Evolutionary conservation across 1,140 invertebrate genomes (phyloP), one percentile per base, ranked within the genome.

Genomic region (Drosophila takahashii): DNA sequence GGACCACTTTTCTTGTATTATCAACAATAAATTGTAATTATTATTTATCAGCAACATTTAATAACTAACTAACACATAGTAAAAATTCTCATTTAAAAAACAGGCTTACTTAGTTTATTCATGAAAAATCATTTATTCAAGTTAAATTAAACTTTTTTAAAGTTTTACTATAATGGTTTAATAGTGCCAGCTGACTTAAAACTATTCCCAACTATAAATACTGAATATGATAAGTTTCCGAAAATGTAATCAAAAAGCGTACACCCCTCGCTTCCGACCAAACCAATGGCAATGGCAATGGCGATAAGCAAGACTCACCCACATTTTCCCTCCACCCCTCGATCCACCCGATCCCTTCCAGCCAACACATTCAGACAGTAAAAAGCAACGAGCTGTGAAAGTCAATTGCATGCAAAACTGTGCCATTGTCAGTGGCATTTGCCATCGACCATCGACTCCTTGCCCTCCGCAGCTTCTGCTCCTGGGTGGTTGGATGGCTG

Each of bases 361-460:
- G 56, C 36, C 64, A 71, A 74, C 79, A 66, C 81, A 85, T 77
- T 81, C 51, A 64, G 79, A 73, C 84, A 80, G 79, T 87, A 77
- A 87, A 89, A 84, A 78, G 79, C 84, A 89, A 89, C 84, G 84
- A 89, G 84, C 84, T 89, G 84, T 89, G 79, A 80, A 87, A 89
- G 85, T 89, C 84, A 89, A 89, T 89, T 89, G 84, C 84, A 89
- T 89, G 84, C 84, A 87, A 87, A 87, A 84, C 79, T 89, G 84
- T 87, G 79, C 84, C 84, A 89, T 87, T 87, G 84, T 87, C 79
- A 74, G 79, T 74, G 53, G 64, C 67, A 59, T 60, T 77, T 67
- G 39, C 39, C 74, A 67, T 81, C 64, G 64, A 70, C 48, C 66
- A 59, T 56, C 59, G 59, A 54, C 53, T 56, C 42, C 53, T 41